Evolutionary conservation across 2,888 invertebrate species (phyloP).

Genomic region (Xanthia togata): DNA sequence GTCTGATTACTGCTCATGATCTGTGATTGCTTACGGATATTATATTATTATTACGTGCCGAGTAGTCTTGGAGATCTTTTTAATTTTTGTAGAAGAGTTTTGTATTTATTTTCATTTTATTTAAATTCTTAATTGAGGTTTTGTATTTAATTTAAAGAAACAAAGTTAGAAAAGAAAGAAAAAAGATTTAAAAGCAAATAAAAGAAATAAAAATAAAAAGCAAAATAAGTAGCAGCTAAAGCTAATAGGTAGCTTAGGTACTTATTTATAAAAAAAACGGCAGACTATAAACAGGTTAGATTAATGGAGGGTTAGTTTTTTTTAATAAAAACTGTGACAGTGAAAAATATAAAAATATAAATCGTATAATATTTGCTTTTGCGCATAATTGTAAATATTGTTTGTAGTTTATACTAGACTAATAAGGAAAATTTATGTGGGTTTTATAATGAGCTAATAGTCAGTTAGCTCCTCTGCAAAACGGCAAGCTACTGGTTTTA

Average conservation of each 20-base stretch:
- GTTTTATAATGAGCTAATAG: slow-evolving; percentile 7
- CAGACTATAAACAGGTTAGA: neutral
- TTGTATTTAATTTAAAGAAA: neutral
- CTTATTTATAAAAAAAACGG: neutral
- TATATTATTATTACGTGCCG: slow-evolving; percentile 47
- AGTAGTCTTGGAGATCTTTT: slow-evolving; percentile 42
- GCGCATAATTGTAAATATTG: neutral
- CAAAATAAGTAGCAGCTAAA: neutral
- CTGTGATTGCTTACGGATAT: slow-evolving; percentile 62
- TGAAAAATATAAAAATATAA: neutral
- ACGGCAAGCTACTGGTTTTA: slow-evolving; percentile 24
- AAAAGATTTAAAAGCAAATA: neutral
- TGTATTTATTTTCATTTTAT: too few relatives aligned
- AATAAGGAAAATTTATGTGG: neutral
- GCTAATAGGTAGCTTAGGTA: neutral
- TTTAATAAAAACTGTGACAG: neutral
- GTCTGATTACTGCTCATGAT: slow-evolving; percentile 64
- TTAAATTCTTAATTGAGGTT: neutral
- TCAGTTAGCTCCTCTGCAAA: neutral
- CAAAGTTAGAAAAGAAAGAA: neutral
- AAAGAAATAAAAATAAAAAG: neutral
- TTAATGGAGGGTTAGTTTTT: neutral
- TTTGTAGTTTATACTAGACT: too few relatives aligned
- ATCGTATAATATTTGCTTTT: neutral
- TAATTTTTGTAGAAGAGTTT: neutral